Evolutionary conservation across 2,888 invertebrate species (phyloP).

Genomic region (Spisula subtruncata): DNA sequence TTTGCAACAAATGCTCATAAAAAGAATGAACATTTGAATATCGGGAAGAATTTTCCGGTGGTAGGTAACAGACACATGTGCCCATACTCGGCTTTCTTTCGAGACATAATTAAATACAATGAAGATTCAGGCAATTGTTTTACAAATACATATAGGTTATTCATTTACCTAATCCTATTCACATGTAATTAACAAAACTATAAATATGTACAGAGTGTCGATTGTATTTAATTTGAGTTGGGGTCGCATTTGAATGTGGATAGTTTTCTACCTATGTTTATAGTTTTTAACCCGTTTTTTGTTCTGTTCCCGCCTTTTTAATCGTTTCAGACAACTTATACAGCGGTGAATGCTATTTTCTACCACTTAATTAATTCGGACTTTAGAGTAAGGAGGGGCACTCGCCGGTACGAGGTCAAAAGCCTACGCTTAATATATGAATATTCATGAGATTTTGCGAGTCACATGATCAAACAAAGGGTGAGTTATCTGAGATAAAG

Average conservation of each 20-base stretch:
- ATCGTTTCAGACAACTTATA: slow-evolving; percentile 2
- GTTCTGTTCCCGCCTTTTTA: background rate
- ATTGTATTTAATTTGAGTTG: background rate
- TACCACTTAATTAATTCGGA: background rate
- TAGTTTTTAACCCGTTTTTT: background rate
- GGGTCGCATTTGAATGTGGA: background rate
- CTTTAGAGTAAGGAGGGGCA: slow-evolving; percentile 7
- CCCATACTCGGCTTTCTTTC: too few species aligned
- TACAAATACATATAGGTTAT: too few species aligned
- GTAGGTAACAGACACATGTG: too few species aligned
- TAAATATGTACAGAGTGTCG: too few species aligned
- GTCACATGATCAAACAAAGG: background rate
- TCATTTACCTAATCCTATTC: too few species aligned
- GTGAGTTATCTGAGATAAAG: background rate
- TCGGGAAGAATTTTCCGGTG: too few species aligned
- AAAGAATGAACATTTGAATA: too few species aligned
- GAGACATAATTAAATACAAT: too few species aligned
- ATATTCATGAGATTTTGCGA: background rate
- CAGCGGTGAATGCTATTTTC: background rate
- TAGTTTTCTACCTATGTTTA: background rate
- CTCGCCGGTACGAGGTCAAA: background rate
- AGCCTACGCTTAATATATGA: background rate
- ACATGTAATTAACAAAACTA: too few species aligned
- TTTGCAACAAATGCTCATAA: too few species aligned
- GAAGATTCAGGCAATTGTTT: too few species aligned